Evolutionary conservation across 2,797 vertebrate species (phyloP), one percentile per base, ranked within the genome.

Genomic region (Galagoides demidoff): DNA sequence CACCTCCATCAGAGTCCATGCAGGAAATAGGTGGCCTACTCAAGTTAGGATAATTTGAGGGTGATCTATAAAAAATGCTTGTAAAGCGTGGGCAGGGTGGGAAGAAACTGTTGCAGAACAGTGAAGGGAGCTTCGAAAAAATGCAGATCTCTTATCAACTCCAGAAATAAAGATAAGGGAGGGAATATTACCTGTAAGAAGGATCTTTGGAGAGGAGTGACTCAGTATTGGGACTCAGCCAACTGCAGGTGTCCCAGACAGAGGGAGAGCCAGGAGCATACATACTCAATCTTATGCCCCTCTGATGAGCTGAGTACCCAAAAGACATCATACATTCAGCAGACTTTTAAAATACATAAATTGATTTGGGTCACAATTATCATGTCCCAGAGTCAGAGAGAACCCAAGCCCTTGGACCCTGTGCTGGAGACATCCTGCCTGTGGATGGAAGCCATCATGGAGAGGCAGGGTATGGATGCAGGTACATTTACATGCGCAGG

Each of bases 381-480:
- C 17, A 20, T n/a, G 7, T 29, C 57, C 5, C 34, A 10, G 4
- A 49, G 27, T 37, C 57, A 49, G n/a, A 64, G 57, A 19, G 9
- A 29, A 22, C 14, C 7, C 17, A 61, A 20, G 34, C 3, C 5
- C 49, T 63, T 17, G 8, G n/a, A 1, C 23, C 5, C n/a, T 6
- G 27, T 7, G 12, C 2, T 12, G 70, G 19, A 17, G 2, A 11
- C 0, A 4, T 37, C n/a, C 39, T 4, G 29, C 77, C 11, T 0
- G 20, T 5, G 13, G 55, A 22, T 5, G 4, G 12, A 5, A 6
- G n/a, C 31, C 8, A 4, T 31, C 19, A 34, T 12, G 11, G 8
- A n/a, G n/a, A 66, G 57, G 31, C n/a, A 39, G 19, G 6, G 7
- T 5, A 2, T 1, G 37, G 23, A 83, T 20, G 23, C n/a, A 63